Conservation (phyloP, 2,797 vertebrate species). For the Synaphobranchus kaupii region DNA sequence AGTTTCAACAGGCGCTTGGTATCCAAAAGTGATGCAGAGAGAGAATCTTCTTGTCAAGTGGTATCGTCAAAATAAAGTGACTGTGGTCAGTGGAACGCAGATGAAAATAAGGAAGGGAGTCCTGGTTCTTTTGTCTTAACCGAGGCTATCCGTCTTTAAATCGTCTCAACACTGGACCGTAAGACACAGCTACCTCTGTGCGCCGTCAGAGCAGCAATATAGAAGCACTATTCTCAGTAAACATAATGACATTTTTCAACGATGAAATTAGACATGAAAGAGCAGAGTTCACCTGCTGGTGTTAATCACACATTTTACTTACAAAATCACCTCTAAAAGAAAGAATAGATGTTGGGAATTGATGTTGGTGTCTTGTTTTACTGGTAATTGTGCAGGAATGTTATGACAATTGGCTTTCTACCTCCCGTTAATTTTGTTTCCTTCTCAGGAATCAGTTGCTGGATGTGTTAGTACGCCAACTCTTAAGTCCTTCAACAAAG, state of each 20-base stretch:
- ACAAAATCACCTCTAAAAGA: not conserved
- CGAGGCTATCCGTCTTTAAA: constrained; percentile 74
- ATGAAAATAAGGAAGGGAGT: constrained; percentile 71
- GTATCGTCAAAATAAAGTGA: constrained; percentile 83
- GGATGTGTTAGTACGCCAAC: not conserved
- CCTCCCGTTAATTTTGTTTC: not conserved
- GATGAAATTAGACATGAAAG: not conserved
- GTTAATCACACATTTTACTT: not conserved
- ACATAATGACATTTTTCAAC: not conserved
- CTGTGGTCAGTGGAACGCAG: constrained; percentile 68
- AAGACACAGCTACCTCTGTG: not conserved
- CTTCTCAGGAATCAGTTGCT: constrained; percentile 4
- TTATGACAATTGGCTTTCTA: not conserved
- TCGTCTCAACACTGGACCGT: constrained; percentile 49
- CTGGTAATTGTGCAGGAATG: not conserved
- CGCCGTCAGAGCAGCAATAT: not conserved
- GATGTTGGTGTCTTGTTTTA: not conserved
- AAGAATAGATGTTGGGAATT: not conserved
- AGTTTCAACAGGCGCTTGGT: constrained; percentile 81
- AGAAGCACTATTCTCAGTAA: not conserved
- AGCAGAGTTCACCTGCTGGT: not conserved
- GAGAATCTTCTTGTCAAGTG: constrained; percentile 78
- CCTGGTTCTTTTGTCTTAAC: constrained; percentile 69
- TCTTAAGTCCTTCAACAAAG: not conserved
- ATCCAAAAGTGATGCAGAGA: constrained; percentile 71